Base-by-base conservation (phyloP, 2,797 vertebrate species). In the Smutsia temminckii region DNA sequence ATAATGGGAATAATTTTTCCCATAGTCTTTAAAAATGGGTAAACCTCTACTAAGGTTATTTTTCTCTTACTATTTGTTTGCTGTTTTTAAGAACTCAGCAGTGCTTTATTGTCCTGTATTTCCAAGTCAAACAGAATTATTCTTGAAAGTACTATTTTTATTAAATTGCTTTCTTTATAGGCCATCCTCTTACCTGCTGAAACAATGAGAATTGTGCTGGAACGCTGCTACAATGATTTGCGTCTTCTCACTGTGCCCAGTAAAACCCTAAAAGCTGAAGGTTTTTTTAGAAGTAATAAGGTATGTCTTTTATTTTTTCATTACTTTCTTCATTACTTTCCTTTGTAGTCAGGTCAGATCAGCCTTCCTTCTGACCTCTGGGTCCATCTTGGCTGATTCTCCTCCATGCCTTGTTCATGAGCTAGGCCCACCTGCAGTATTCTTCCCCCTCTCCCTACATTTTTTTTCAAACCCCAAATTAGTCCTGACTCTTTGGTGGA, bases 251-350 rank as follows among this genome's bases (percentile, higher is more conserved):
- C 98, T 0, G 98, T 99, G 93, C 99, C 99, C 97, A 99, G 98
- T 98, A 99, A 99, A 98, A 99, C 99, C 1, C 98, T 99, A 97
- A 99, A 99, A 98, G 99, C 99, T 0, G 99, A 99, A 97, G 99
- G 99, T 20, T 99, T 99, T 97, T 99, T 99, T 97, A 99, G 99
- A 98, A 99, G 99, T 98, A 99, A 99, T 98, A 99, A 99, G 99
- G 99, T 99, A 95, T 25, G 0, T 42, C 12, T 93, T 89, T 51
- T 91, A n/a, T 0, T 37, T 92, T 90, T 90, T 93, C 40, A 61
- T 32, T 5, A 79, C 32, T 32, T 18, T 93, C 64, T 92, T 84
- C 34, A 46, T 88, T 49, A 46, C 20, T 20, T 85, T 87, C 80
- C 61, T 74, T 77, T 80, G 75, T 46, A 61, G 51, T 64, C 18